A percentile compares a stretch with the other conserved stretches of the same genome.
phyloP scores from a whole-genome alignment of 2,797 vertebrate genomes.

The Helicolenus hilgendorfi region DNA sequence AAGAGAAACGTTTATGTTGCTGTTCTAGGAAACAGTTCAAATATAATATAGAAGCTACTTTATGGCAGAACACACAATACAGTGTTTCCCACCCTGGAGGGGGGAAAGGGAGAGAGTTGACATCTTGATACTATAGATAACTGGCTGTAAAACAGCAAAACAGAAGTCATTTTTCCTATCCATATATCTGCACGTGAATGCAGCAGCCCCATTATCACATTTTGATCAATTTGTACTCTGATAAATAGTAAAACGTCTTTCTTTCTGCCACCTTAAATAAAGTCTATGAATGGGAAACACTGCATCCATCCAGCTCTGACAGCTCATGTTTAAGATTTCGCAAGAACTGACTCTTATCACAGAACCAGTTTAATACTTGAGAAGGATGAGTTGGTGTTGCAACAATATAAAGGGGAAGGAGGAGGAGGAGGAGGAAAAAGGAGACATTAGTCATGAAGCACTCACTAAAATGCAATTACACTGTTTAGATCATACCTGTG shows the following conservation, averaged over 20 bases:
- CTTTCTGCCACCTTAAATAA: background rate
- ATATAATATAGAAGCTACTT: background rate
- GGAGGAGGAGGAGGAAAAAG: too few relatives aligned
- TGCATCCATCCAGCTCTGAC: background rate
- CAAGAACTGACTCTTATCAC: background rate
- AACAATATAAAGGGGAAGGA: background rate
- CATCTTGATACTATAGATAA: constrained; percentile 26
- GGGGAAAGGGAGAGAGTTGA: constrained; percentile 6
- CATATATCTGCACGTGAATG: background rate
- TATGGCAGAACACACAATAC: background rate
- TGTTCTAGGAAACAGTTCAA: background rate
- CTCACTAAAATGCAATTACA: constrained; percentile 1
- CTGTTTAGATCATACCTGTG: constrained; percentile 11
- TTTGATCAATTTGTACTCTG: background rate
- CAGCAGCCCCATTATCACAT: background rate
- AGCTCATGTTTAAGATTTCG: background rate
- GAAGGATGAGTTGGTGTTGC: background rate
- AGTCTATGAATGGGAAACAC: background rate
- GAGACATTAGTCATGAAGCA: background rate
- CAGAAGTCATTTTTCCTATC: background rate
- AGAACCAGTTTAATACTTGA: background rate
- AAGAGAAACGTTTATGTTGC: background rate
- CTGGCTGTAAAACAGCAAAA: constrained; percentile 27
- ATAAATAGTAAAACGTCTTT: background rate
- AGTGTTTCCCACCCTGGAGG: background rate